Evolutionary conservation across 1,140 invertebrate species (phyloP), one percentile per base, ranked within the genome.

Genomic region (Sarcophaga bullata): DNA sequence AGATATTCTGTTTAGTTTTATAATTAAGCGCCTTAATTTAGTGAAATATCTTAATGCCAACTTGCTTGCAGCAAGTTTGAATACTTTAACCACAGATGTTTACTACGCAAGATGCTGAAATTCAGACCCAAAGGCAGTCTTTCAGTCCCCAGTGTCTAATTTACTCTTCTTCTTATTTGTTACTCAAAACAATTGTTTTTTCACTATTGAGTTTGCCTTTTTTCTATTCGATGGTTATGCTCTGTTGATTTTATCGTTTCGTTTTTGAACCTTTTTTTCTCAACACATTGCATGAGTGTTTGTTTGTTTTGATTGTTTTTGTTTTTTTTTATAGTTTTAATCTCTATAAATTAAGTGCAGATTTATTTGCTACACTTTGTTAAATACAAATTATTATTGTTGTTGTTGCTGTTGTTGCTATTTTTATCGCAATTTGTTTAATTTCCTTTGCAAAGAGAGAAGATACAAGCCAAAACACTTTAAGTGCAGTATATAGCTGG

Each of bases 281-380:
- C 1, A 68, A 19, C 8, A 7, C 0, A 19, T 68, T 25, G 62
- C 19, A 19, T 68, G 19, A 68, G 19, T 68, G 19, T 68, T 68
- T 25, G 62, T 68, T 19, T 68, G 62, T 5, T 3, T 68, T 68
- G 8, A 9, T 68, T 68, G 17, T 4, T 37, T 1, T 37, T 37
- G 25, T 37, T 37, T 1, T 37, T 37, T 37, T 37, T 37, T 37
- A 4, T 37, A 37, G 4, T 37, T 68, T 68, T 68, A 1, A 25
- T 19, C 17, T 68, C 62, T 68, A 19, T 68, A 68, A 68, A 68
- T 68, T 25, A 68, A 68, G 62, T 68, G 6, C 62, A 68, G 62
- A 68, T 68, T 25, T 68, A 68, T 25, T 68, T 68, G 62, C 62
- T 68, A 68, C 62, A 68, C n/a, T 68, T 68, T 68, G 62, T 68